A percentile compares a stretch with the other conserved stretches of the same genome.
These are phyloP conservation scores for Meteorus cinctellus DNA, from an alignment of 2,888 invertebrate genomes.

Conservation along the genomic window DNA sequence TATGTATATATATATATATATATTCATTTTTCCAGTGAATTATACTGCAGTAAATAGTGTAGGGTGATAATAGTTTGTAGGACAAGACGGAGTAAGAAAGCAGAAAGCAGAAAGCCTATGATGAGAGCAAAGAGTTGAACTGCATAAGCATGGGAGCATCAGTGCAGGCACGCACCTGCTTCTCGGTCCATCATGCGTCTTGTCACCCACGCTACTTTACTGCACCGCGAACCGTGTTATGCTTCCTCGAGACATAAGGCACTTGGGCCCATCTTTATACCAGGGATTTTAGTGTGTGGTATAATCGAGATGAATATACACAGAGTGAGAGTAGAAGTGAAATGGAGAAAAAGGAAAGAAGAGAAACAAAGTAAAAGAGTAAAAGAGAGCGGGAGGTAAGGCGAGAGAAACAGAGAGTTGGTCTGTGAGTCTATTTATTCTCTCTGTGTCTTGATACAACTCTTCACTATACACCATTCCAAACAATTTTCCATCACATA, in stretches of 20 bases:
- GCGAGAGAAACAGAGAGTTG: too few relatives aligned
- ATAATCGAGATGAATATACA: conserved; percentile 66
- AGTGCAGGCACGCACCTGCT: conserved; percentile 68
- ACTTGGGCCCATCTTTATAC: conserved; percentile 62
- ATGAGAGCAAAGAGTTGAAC: conserved; percentile 3
- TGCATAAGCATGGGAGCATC: background rate
- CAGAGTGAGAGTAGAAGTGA: conserved; percentile 20
- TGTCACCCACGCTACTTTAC: conserved; percentile 73
- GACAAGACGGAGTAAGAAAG: background rate
- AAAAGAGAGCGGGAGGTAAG: background rate
- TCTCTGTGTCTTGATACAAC: too few relatives aligned
- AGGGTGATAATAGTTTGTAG: background rate
- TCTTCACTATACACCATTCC: too few relatives aligned
- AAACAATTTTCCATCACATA: too few relatives aligned
- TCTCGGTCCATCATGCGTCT: conserved; percentile 70
- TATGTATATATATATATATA: conserved; percentile 64
- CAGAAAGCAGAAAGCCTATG: background rate
- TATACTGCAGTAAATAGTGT: background rate
- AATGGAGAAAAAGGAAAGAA: too few relatives aligned
- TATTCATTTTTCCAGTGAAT: background rate
- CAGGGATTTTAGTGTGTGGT: conserved; percentile 61
- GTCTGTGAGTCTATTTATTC: too few relatives aligned
- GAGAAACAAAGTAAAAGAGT: too few relatives aligned
- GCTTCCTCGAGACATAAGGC: conserved; percentile 67
- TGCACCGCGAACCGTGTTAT: conserved; percentile 71